Conservation (phyloP, 2,113 vertebrate genomes). For the Peromyscus californicus region DNA sequence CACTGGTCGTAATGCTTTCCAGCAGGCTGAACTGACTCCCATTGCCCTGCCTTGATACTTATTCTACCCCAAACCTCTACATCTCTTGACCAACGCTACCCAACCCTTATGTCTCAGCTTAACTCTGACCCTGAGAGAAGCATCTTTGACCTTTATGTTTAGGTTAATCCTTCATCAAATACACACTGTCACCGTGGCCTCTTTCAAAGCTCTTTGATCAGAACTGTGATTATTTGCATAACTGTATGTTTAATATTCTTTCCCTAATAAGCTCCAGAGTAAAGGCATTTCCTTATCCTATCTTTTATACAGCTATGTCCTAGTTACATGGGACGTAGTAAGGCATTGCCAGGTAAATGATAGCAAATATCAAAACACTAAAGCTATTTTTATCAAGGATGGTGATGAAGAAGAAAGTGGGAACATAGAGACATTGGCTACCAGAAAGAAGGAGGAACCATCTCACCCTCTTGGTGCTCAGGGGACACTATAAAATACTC, state of each 20-base stretch:
- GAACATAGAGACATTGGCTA: not conserved
- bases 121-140: not conserved
- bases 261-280: not conserved
- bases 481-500: not conserved
- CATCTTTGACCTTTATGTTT: not conserved
- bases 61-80: not conserved
- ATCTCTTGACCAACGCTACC: not conserved
- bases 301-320: not conserved
- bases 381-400: not conserved
- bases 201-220: constrained; percentile 40
- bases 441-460: not conserved
- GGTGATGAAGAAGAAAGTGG: not conserved
- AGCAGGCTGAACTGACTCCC: not conserved
- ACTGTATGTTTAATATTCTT: constrained; percentile 49
- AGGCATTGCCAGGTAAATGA: not conserved
- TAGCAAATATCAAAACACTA: not conserved
- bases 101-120: not conserved
- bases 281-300: not conserved
- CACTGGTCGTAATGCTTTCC: not conserved
- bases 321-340: not conserved
- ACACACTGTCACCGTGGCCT: not conserved
- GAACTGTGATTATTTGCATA: constrained; percentile 8
- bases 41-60: not conserved
- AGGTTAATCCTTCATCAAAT: not conserved
- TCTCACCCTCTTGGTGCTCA: not conserved